Evolutionary conservation across 2,797 vertebrate species (phyloP), one percentile per base, ranked within the genome.

Genomic region (Zalophus californianus): DNA sequence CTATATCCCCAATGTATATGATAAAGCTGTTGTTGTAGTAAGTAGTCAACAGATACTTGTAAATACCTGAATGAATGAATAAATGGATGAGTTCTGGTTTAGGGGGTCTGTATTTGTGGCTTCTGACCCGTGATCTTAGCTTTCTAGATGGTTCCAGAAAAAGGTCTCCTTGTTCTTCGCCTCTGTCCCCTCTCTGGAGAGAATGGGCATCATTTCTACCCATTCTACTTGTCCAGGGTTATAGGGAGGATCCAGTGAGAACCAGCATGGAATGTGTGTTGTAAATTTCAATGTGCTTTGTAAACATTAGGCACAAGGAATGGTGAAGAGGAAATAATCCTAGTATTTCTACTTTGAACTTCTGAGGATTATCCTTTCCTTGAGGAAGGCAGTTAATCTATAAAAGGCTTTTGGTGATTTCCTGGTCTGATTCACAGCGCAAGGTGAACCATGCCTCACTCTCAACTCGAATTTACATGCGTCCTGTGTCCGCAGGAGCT

Each of bases 391-490:
- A 75, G 84, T 86, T 97, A 62, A 96, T 93, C 78, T 93, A 16
- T 54, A 93, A 52, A 86, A 80, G 82, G 54, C 14, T 41, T 90
- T 66, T 7, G 23, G 50, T 94, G 77, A 87, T 92, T 92, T 90
- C 72, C 83, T 96, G 90, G 73, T 79, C 83, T 86, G 68, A 97
- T 48, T 97, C 82, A 87, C 32, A 70, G 62, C 64, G 29, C 52
- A 58, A 23, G 48, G 75, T 96, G 75, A 88, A 41, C 35, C 0
- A 5, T 86, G 23, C 27, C 44, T 48, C 52, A 56, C 25, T 95
- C 52, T 94, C 60, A 50, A 20, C 54, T 78, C 95, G 95, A 90
- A 96, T 90, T 96, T 95, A 66, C 75, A 79, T 27, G n/a, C 88
- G 44, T 82, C 38, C 38, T 44, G 12, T 77, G 70, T 96, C 58